Evolutionary conservation across 64 coral and sea anemone genomes (phyloP).

Genomic region (Actinia equina): DNA sequence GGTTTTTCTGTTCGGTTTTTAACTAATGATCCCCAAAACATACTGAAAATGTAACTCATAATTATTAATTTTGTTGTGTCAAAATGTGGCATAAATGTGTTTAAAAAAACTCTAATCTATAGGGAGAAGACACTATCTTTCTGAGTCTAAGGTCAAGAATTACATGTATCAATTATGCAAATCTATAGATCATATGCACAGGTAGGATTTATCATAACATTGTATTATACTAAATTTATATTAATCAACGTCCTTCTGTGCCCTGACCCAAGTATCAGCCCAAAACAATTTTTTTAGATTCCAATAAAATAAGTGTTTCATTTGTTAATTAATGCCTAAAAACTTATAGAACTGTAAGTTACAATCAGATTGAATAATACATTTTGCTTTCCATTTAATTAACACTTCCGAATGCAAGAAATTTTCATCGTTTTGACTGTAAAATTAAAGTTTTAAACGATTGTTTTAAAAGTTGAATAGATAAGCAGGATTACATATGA

Average conservation of each 20-base stretch:
- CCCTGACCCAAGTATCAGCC: too few relatives aligned
- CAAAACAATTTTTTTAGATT: too few relatives aligned
- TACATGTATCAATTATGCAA: constrained; percentile 98
- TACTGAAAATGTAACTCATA: too few relatives aligned
- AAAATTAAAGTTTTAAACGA: not conserved
- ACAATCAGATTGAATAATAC: too few relatives aligned
- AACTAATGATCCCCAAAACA: too few relatives aligned
- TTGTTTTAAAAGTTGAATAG: not conserved
- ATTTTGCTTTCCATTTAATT: not conserved
- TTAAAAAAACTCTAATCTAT: constrained; percentile 13
- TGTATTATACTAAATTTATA: too few relatives aligned
- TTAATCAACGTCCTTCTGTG: too few relatives aligned
- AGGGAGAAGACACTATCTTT: constrained; percentile 90
- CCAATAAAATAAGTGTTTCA: too few relatives aligned
- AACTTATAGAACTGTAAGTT: too few relatives aligned
- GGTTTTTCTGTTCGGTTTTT: too few relatives aligned
- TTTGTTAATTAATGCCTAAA: too few relatives aligned
- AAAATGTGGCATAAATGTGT: not conserved
- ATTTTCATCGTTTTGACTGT: not conserved
- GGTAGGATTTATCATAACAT: constrained; percentile 23
- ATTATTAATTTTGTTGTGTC: not conserved
- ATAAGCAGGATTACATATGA: not conserved
- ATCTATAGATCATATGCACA: constrained; percentile 97
- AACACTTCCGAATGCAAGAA: not conserved
- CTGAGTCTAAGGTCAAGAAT: constrained; percentile 91